Percentiles rank a stretch among this genome's conserved stretches.
phyloP scores from a whole-genome alignment of 2,888 invertebrate genomes.

The Agonopterix subpropinquella region DNA sequence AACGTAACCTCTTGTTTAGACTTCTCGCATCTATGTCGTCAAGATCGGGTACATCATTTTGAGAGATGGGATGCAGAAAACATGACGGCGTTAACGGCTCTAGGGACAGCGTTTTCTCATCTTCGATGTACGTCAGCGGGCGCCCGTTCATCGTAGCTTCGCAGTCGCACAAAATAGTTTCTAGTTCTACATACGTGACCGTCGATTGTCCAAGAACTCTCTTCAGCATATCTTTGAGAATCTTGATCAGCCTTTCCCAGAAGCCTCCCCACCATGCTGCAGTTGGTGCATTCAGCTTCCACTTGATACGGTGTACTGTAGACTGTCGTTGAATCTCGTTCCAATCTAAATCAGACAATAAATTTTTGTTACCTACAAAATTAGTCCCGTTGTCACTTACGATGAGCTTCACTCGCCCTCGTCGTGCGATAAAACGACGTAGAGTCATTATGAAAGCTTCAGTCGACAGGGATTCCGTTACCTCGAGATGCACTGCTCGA shows the following conservation, averaged over 20 bases:
- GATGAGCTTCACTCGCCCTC: not conserved
- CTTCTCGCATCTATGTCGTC: too few relatives aligned
- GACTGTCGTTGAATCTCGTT: not conserved
- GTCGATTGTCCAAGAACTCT: not conserved
- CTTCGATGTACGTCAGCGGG: not conserved
- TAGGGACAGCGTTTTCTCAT: not conserved
- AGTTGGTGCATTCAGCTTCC: not conserved
- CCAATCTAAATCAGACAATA: not conserved
- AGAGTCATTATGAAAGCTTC: not conserved
- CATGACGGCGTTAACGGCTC: not conserved
- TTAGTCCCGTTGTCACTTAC: not conserved
- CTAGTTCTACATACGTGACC: not conserved
- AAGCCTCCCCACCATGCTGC: constrained; percentile 1
- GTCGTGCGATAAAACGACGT: not conserved
- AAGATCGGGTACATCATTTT: not conserved
- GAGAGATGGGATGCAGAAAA: not conserved
- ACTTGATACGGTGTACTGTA: not conserved
- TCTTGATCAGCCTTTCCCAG: not conserved
- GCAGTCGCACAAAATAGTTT: not conserved
- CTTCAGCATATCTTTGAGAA: not conserved
- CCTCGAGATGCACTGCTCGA: not conserved
- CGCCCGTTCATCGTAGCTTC: not conserved
- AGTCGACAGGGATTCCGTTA: not conserved
- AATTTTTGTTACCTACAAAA: not conserved
- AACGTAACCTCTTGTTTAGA: too few relatives aligned